Percentiles rank a stretch among this genome's conserved stretches.
Evolutionary conservation across 2,797 vertebrate genomes (phyloP).

Genomic region (Tympanoctomys barrerae): DNA sequence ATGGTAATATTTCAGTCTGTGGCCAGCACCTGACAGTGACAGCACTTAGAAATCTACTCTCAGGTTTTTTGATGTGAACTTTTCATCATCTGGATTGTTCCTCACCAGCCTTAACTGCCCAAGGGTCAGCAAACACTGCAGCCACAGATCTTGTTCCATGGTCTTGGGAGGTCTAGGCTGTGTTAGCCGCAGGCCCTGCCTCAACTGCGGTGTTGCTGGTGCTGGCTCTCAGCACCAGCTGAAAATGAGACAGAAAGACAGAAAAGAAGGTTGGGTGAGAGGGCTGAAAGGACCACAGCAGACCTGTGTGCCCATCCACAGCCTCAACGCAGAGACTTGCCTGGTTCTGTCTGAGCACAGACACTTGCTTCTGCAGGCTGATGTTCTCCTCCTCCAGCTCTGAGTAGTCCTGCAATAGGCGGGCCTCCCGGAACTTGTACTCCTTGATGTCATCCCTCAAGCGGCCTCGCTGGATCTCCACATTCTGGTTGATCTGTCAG

Average conservation of each 20-base stretch:
- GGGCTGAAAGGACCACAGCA: background rate
- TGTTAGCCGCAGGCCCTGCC: background rate
- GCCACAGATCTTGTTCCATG: background rate
- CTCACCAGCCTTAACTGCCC: background rate
- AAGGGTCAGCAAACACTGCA: background rate
- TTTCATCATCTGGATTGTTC: background rate
- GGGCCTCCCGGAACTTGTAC: conserved; percentile 97
- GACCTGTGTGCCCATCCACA: background rate
- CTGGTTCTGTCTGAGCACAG: conserved; percentile 97
- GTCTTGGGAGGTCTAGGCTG: background rate
- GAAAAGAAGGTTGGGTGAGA: background rate
- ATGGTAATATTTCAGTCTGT: background rate
- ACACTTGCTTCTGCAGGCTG: conserved; percentile 98
- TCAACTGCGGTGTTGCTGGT: background rate
- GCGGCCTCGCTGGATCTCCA: conserved; percentile 95
- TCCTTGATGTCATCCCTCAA: conserved; percentile 98
- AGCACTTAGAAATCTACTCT: background rate
- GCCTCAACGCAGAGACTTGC: background rate
- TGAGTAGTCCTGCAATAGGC: conserved; percentile 97
- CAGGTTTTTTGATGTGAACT: background rate
- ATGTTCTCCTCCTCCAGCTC: conserved; percentile 99
- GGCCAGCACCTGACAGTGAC: background rate
- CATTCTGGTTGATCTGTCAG: conserved; percentile 92
- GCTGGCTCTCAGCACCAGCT: background rate
- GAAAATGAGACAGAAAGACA: background rate